These are phyloP conservation scores for Phrynocephalus forsythii DNA, from an alignment of 2,797 vertebrate species.

Conservation along the genomic window DNA sequence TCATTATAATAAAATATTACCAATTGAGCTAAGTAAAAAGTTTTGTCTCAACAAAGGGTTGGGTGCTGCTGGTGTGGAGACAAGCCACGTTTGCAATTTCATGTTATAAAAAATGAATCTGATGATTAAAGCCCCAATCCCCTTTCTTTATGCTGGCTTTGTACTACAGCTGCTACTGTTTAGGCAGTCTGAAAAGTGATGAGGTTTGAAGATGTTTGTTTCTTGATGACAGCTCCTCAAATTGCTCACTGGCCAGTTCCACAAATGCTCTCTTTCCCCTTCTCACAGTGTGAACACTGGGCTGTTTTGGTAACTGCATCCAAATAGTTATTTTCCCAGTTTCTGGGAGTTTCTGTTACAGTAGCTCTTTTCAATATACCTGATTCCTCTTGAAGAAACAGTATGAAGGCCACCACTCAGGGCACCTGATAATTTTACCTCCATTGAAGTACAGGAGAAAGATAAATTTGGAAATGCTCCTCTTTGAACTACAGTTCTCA, in stretches of 20 bases:
- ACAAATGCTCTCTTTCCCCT: no score
- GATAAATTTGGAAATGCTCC: not conserved
- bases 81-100: slow-evolving; percentile 2
- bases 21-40: slow-evolving; percentile 37
- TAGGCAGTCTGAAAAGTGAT: no score
- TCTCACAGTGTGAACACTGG: no score
- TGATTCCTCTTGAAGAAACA: not conserved
- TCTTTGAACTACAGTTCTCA: no score
- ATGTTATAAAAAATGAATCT: not conserved
- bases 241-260: not conserved
- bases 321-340: not conserved
- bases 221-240: not conserved
- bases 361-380: not conserved
- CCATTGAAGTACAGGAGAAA: not conserved
- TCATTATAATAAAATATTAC: slow-evolving; percentile 34
- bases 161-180: not conserved
- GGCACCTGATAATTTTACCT: not conserved
- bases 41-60: not conserved
- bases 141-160: not conserved
- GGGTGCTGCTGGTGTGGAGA: not conserved
- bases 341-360: not conserved
- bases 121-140: not conserved
- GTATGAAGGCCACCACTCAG: not conserved
- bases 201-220: no score
- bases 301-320: not conserved